These are phyloP conservation scores for Pharmacophagus antenor DNA, from an alignment of 2,888 invertebrate species.

Conservation along the genomic window DNA sequence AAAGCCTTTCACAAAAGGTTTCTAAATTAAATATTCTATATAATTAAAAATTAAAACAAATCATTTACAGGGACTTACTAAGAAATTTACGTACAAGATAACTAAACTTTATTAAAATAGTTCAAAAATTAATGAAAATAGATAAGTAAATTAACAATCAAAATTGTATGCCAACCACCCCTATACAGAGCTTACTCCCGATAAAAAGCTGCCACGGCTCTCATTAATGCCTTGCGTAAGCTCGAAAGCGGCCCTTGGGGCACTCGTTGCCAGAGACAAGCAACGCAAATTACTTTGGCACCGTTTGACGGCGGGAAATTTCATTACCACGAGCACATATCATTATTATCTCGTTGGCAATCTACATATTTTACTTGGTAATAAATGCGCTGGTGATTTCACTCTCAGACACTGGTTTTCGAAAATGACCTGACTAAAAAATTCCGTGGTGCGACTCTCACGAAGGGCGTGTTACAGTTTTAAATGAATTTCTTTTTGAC, in stretches of 20 bases:
- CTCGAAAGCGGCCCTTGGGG: slow-evolving; percentile 80
- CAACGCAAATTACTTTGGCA: slow-evolving; percentile 81
- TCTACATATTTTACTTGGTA: slow-evolving; percentile 80
- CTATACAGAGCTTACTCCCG: slow-evolving; percentile 58
- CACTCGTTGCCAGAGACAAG: slow-evolving; percentile 75
- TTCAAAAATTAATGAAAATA: no score
- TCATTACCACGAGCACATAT: slow-evolving; percentile 81
- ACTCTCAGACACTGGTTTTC: slow-evolving; percentile 79
- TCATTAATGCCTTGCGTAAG: slow-evolving; percentile 78
- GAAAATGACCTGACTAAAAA: slow-evolving; percentile 77
- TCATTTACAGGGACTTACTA: no score
- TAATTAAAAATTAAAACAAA: no score
- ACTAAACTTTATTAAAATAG: no score
- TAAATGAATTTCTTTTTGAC: slow-evolving; percentile 81
- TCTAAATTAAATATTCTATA: no score
- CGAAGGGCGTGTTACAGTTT: slow-evolving; percentile 79
- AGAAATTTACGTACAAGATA: no score
- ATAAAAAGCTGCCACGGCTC: slow-evolving; percentile 64
- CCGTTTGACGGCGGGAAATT: slow-evolving; percentile 81
- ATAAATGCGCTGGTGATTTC: slow-evolving; percentile 79
- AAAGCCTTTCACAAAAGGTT: no score
- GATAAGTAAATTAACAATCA: no score
- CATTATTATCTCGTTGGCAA: slow-evolving; percentile 79
- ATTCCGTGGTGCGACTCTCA: slow-evolving; percentile 60
- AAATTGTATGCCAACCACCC: slow-evolving; percentile 34